Base-by-base conservation (phyloP, 2,888 invertebrate species). In the Dolomedes plantarius region DNA sequence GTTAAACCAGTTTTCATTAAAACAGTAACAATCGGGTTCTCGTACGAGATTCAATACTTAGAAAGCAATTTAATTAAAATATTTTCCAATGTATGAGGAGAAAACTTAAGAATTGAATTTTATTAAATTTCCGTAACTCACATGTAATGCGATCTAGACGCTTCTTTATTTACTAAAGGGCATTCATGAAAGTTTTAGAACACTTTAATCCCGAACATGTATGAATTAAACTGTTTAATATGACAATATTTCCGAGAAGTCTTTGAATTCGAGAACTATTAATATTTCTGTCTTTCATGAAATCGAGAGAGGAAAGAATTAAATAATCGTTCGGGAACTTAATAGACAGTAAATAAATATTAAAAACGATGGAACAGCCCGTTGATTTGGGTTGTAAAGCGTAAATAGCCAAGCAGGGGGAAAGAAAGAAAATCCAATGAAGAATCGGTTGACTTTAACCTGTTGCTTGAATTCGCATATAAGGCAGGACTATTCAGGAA, bases 131-230 rank as follows among this genome's bases (percentile, higher is more conserved):
- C 31, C 27, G 28, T 64, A 29, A 64, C 28, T 29, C n/a, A 27
- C 64, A 64, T 65, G 65, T 32, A 65, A 65, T 65, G 65, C 31
- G 65, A 65, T 65, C 31, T 56, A 56, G 56, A 23, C 23, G 56
- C 11, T 56, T 56, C 56, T 56, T 56, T 23, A 56, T 56, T 46
- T 56, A 56, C 56, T 19, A 56, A 1, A 16, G 23, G 3, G 56
- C 16, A 56, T 56, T 56, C 16, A 16, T 1, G 23, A 56, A 56
- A 56, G 23, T 56, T 56, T 56, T 9, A 36, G 36, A n/a, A 36
- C 36, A 9, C 9, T 36, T 36, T 56, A 56, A 56, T 56, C 16
- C 56, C 56, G 2, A 23, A 56, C 7, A 23, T 56, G 23, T 19
- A 23, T 5, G 56, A n/a, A 56, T 56, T 56, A 23, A 56, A 56